These are phyloP conservation scores for Notothenia coriiceps DNA, from an alignment of 2,113 vertebrate species.

Conservation along the genomic window DNA sequence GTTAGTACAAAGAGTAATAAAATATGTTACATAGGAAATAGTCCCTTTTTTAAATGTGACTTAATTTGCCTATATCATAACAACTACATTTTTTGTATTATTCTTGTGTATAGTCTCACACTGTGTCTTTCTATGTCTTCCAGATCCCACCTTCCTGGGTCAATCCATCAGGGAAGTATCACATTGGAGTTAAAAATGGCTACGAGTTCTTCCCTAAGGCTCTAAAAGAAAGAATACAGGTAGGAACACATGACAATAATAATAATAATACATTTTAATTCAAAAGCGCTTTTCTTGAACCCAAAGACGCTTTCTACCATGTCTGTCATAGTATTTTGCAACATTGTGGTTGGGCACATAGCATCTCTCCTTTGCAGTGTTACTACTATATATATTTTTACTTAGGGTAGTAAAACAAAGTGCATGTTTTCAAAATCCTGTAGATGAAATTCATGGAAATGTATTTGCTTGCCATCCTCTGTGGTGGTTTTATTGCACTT, in stretches of 20 bases:
- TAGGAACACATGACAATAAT: slow-evolving; percentile 66
- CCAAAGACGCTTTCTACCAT: neutral
- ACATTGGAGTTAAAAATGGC: slow-evolving; percentile 97
- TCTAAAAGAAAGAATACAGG: slow-evolving; percentile 97
- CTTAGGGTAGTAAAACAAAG: neutral
- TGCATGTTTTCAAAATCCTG: neutral
- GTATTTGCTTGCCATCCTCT: neutral
- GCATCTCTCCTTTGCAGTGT: neutral
- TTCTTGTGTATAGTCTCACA: slow-evolving; percentile 9
- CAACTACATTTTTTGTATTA: neutral
- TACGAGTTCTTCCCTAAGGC: slow-evolving; percentile 98
- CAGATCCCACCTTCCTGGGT: slow-evolving; percentile 92
- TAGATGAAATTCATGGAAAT: neutral
- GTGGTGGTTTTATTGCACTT: neutral
- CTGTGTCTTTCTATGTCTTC: slow-evolving; percentile 48
- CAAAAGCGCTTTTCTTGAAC: too few species aligned
- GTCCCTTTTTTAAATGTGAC: neutral
- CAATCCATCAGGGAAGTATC: slow-evolving; percentile 95
- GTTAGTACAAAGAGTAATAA: slow-evolving; percentile 69
- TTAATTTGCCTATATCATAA: neutral
- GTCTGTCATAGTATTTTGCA: slow-evolving; percentile 1
- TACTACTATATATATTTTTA: too few species aligned
- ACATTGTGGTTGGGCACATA: neutral
- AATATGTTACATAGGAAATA: neutral
- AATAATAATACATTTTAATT: too few species aligned